Conservation (phyloP, 1,140 invertebrate species). For the Drosophila orena region DNA sequence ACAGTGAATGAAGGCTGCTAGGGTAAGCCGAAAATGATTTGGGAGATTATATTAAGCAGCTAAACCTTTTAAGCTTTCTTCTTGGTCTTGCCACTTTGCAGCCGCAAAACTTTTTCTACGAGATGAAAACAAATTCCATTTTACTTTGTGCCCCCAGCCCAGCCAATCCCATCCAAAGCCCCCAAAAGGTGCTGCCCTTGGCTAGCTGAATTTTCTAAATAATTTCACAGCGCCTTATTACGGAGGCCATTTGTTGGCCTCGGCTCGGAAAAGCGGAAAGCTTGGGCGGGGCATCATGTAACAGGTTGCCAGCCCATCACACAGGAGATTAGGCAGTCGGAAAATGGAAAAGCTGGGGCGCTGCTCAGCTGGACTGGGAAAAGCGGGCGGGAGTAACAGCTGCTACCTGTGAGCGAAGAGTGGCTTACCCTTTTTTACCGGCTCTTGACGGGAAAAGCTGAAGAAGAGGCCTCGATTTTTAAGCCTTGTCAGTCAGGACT, state of each 20-base stretch:
- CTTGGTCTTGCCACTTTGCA: constrained; percentile 12
- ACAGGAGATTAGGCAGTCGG: constrained; percentile 73
- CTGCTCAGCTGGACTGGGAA: background rate
- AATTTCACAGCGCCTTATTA: constrained; percentile 74
- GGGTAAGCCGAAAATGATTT: constrained; percentile 42
- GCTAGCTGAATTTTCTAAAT: constrained; percentile 66
- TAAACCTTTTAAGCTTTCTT: constrained; percentile 44
- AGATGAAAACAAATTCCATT: constrained; percentile 55
- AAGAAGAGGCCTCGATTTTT: constrained; percentile 64
- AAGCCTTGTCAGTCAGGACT: constrained; percentile 73
- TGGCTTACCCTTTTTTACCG: constrained; percentile 62
- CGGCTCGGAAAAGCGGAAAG: background rate
- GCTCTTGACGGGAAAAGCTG: constrained; percentile 24
- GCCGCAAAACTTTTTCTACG: constrained; percentile 43
- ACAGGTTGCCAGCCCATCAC: constrained; percentile 74
- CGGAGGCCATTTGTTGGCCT: constrained; percentile 51
- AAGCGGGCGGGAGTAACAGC: constrained; percentile 44
- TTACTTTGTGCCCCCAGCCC: constrained; percentile 17
- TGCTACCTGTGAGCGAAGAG: constrained; percentile 56
- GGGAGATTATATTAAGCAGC: constrained; percentile 41
- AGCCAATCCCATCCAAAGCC: constrained; percentile 8
- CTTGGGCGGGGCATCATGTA: constrained; percentile 41
- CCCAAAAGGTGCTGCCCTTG: constrained; percentile 34
- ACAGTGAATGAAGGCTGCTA: constrained; percentile 7
- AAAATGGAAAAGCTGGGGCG: background rate